Conservation (phyloP, 2,888 invertebrate species). For the Lithophane leautieri region DNA sequence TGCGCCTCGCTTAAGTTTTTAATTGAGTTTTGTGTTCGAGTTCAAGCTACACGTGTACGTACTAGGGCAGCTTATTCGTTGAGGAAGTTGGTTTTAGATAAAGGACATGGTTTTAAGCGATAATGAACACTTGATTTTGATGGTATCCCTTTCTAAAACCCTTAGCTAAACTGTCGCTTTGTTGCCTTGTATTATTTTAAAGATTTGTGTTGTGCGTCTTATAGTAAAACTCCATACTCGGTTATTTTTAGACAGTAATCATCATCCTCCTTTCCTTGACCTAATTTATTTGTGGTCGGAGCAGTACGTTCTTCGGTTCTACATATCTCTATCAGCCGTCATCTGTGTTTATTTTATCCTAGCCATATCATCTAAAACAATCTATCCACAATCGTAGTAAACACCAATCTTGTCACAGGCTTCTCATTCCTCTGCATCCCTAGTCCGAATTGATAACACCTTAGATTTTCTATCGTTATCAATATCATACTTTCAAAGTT, state of each 20-base stretch:
- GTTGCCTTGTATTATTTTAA: not conserved
- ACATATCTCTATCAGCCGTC: not conserved
- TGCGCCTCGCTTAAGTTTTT: constrained; percentile 20
- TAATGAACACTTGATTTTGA: not conserved
- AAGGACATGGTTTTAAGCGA: constrained; percentile 14
- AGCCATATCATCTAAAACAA: not conserved
- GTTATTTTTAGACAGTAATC: not conserved
- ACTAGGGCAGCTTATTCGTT: constrained; percentile 9
- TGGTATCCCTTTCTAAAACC: constrained; percentile 6
- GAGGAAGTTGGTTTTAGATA: constrained; percentile 23
- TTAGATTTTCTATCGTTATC: not conserved
- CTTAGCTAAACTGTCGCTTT: not conserved
- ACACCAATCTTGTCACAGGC: not conserved
- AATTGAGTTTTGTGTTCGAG: constrained; percentile 26
- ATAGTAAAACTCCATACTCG: no score
- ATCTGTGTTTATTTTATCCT: no score
- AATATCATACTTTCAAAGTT: not conserved
- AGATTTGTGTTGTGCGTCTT: not conserved
- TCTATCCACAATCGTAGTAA: not conserved
- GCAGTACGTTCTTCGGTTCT: not conserved
- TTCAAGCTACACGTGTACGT: constrained; percentile 31
- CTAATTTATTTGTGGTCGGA: no score
- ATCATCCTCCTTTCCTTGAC: no score
- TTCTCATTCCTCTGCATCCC: not conserved
- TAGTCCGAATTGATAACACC: not conserved